These are phyloP conservation scores for Neomorphus geoffroyi DNA, from an alignment of 2,797 vertebrate species.

Conservation along the genomic window DNA sequence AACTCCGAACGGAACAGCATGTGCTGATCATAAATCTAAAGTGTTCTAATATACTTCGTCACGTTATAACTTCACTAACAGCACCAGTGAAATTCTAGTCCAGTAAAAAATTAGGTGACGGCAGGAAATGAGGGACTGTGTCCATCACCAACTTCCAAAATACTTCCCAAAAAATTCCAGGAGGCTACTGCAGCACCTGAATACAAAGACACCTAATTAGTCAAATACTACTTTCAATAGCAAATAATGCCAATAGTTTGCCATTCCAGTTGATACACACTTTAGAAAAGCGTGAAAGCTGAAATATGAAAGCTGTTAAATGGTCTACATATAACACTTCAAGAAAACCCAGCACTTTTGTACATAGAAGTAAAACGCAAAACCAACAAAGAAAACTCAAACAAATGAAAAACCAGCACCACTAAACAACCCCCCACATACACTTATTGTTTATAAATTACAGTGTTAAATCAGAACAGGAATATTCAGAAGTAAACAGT, in stretches of 20 bases:
- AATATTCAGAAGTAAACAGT: neutral
- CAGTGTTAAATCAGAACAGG: neutral
- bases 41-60: neutral
- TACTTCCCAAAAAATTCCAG: neutral
- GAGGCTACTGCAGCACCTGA: neutral
- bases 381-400: neutral
- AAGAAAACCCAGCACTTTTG: neutral
- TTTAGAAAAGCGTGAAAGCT: neutral
- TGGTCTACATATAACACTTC: neutral
- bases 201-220: neutral
- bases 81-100: neutral
- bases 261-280: neutral
- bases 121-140: neutral
- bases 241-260: neutral
- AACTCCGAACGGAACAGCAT: slow-evolving; percentile 17
- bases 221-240: neutral
- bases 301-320: neutral
- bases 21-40: slow-evolving; percentile 11
- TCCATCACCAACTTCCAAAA: neutral
- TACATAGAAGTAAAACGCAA: neutral
- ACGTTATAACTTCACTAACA: neutral
- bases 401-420: neutral
- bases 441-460: neutral
- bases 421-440: neutral
- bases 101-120: neutral